phyloP scores from a whole-genome alignment of 2,888 invertebrate species.

The Euzophera pinguis region DNA sequence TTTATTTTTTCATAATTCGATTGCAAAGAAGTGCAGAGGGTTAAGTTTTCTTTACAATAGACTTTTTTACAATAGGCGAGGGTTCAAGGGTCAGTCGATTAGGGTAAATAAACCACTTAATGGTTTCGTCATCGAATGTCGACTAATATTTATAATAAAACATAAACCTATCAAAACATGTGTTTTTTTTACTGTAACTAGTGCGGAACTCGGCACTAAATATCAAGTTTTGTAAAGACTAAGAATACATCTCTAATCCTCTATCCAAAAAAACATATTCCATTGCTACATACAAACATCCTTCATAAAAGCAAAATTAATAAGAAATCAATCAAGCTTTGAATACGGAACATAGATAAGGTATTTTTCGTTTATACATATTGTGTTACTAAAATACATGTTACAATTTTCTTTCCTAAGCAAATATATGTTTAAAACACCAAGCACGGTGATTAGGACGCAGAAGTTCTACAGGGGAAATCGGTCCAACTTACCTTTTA shows the following conservation, averaged over 20 bases:
- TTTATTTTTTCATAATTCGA: slow-evolving; percentile 45
- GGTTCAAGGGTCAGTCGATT: slow-evolving; percentile 12
- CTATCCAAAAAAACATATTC: too few relatives aligned
- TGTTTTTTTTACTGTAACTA: not conserved
- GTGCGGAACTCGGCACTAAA: too few relatives aligned
- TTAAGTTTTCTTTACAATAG: slow-evolving; percentile 12
- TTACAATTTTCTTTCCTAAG: not conserved
- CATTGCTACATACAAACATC: too few relatives aligned
- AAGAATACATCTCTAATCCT: too few relatives aligned
- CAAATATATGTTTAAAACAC: not conserved
- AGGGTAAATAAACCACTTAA: slow-evolving; percentile 8
- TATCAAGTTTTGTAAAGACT: too few relatives aligned
- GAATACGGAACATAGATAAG: too few relatives aligned
- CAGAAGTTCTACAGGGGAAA: not conserved
- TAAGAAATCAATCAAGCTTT: too few relatives aligned
- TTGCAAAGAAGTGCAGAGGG: slow-evolving; percentile 19
- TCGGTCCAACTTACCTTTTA: slow-evolving; percentile 20
- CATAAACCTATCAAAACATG: not conserved
- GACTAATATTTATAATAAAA: not conserved
- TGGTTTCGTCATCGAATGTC: slow-evolving; percentile 5
- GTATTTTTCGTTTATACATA: too few relatives aligned
- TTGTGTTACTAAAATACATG: too few relatives aligned
- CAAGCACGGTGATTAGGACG: not conserved
- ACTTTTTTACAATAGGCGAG: slow-evolving; percentile 11
- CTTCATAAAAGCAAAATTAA: too few relatives aligned